A percentile compares a stretch with the other conserved stretches of the same genome.
These are phyloP conservation scores for Cabera pusaria DNA, from an alignment of 2,888 invertebrate species.

Conservation along the genomic window DNA sequence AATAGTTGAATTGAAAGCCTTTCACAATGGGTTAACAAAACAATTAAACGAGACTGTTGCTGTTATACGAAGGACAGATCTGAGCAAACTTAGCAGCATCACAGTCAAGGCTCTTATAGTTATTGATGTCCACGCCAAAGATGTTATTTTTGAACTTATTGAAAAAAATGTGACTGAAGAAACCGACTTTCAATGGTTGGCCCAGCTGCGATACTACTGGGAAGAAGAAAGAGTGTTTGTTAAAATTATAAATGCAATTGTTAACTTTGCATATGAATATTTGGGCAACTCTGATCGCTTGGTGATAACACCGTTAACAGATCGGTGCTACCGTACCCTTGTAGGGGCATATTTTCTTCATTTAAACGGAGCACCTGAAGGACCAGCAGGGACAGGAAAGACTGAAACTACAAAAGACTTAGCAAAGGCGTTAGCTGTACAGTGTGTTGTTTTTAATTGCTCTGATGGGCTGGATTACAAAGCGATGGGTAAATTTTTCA, in stretches of 20 bases:
- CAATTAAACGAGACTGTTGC: slow-evolving; percentile 90
- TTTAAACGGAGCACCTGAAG: slow-evolving; percentile 93
- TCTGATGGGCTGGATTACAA: slow-evolving; percentile 94
- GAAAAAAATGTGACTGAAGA: slow-evolving; percentile 86
- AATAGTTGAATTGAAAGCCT: slow-evolving; percentile 79
- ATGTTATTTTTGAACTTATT: slow-evolving; percentile 88
- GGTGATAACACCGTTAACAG: slow-evolving; percentile 89
- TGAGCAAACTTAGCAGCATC: slow-evolving; percentile 88
- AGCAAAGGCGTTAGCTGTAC: slow-evolving; percentile 95
- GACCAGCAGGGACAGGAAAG: slow-evolving; percentile 94
- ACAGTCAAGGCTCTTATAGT: slow-evolving; percentile 92
- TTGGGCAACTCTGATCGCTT: slow-evolving; percentile 91
- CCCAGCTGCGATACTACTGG: slow-evolving; percentile 93
- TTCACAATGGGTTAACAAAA: slow-evolving; percentile 77
- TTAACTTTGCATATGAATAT: slow-evolving; percentile 93
- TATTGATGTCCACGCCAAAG: slow-evolving; percentile 93
- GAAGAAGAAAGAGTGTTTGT: slow-evolving; percentile 87
- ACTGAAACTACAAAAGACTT: slow-evolving; percentile 96
- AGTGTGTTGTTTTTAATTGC: slow-evolving; percentile 94
- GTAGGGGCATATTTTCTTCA: slow-evolving; percentile 93
- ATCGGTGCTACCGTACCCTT: slow-evolving; percentile 92
- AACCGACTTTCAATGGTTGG: slow-evolving; percentile 93
- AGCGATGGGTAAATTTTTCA: slow-evolving; percentile 93
- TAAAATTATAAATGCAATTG: slow-evolving; percentile 90
- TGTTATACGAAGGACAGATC: slow-evolving; percentile 87